Evolutionary conservation across 2,113 vertebrate species (phyloP).

Genomic region (Callionymus lyra): DNA sequence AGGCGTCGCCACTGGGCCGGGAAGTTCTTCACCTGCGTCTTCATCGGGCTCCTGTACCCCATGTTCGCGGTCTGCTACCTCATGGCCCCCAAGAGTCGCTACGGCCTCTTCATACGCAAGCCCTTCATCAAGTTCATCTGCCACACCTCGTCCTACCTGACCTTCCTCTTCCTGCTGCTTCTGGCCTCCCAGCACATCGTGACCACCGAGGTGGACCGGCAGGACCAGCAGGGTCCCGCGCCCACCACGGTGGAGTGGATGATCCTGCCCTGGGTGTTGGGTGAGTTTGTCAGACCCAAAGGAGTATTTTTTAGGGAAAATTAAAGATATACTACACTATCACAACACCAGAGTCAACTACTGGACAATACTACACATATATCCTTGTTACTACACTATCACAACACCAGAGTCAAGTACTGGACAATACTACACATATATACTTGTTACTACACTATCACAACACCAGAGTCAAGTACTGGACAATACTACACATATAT

Average conservation of each 20-base stretch:
- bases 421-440: no score
- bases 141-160: constrained; percentile 95
- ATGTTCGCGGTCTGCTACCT: constrained; percentile 88
- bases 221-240: constrained; percentile 81
- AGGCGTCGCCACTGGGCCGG: constrained; percentile 91
- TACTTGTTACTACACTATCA: no score
- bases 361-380: no score
- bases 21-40: constrained; percentile 91
- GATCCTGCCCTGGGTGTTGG: constrained; percentile 95
- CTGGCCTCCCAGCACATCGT: constrained; percentile 96
- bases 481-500: no score
- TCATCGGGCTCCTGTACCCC: constrained; percentile 91
- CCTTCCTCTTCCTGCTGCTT: constrained; percentile 95
- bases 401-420: no score
- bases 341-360: no score
- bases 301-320: no score
- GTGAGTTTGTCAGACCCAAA: constrained; percentile 56
- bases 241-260: constrained; percentile 97
- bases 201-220: constrained; percentile 75
- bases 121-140: constrained; percentile 99
- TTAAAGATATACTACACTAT: no score
- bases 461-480: no score
- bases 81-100: constrained; percentile 90
- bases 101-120: constrained; percentile 96
- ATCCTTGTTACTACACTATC: no score